Percentiles rank a stretch among this genome's conserved stretches.
These are phyloP conservation scores for Aphis gossypii DNA, from an alignment of 1,140 invertebrate genomes.

Conservation along the genomic window DNA sequence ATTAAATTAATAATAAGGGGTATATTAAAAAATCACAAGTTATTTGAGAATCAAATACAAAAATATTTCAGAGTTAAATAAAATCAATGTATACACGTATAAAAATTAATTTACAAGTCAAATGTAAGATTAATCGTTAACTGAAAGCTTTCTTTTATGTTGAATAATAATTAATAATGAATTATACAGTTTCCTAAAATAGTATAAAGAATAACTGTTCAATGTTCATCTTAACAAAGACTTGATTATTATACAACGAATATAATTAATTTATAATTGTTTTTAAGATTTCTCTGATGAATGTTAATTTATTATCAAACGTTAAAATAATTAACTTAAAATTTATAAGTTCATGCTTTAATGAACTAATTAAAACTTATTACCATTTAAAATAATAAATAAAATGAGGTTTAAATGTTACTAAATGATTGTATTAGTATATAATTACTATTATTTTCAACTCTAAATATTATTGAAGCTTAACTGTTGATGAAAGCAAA, in stretches of 20 bases:
- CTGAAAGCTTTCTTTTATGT: constrained; percentile 11
- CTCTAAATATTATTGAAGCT: background rate
- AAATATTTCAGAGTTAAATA: background rate
- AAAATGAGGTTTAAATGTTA: background rate
- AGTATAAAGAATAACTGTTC: constrained; percentile 8
- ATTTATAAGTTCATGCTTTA: background rate
- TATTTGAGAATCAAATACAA: background rate
- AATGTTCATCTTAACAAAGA: background rate
- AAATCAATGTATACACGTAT: background rate
- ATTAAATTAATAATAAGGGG: background rate
- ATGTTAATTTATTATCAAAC: constrained; percentile 17
- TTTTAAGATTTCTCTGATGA: background rate
- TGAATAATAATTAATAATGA: constrained; percentile 30
- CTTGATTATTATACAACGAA: constrained; percentile 23
- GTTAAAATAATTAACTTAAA: constrained; percentile 8
- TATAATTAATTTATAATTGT: constrained; percentile 17
- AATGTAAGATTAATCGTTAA: background rate
- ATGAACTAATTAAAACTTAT: background rate
- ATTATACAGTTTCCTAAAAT: constrained; percentile 23
- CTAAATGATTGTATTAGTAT: background rate
- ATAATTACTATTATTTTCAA: background rate
- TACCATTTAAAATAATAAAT: background rate
- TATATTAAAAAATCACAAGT: background rate
- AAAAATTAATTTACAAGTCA: constrained; percentile 41
- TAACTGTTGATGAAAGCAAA: background rate